Evolutionary conservation across 2,888 invertebrate genomes (phyloP).

Genomic region (Aleiodes alternator): DNA sequence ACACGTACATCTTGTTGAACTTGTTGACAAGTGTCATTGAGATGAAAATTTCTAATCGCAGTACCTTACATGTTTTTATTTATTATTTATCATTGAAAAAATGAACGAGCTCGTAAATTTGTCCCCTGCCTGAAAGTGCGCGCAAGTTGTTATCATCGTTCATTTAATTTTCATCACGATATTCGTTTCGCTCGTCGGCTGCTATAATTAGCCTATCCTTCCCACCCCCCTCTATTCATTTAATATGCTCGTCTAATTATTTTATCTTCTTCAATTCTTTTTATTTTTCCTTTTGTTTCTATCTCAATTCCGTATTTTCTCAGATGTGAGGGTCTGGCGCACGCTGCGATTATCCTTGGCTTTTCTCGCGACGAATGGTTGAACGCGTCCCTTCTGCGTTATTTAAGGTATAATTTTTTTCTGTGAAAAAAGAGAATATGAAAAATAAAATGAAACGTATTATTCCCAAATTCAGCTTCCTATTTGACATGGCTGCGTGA

Average conservation of each 20-base stretch:
- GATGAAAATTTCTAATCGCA: conserved; percentile 20
- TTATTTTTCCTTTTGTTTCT: conserved; percentile 23
- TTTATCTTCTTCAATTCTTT: conserved; percentile 5
- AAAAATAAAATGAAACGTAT: neutral
- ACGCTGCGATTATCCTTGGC: conserved; percentile 41
- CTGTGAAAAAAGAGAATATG: conserved; percentile 20
- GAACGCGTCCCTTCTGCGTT: conserved; percentile 36
- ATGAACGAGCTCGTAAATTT: conserved; percentile 21
- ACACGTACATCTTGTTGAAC: neutral
- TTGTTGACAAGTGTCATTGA: conserved; percentile 2
- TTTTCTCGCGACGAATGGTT: conserved; percentile 38
- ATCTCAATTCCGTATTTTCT: conserved; percentile 39
- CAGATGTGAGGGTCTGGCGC: conserved; percentile 43
- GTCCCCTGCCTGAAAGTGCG: conserved; percentile 33
- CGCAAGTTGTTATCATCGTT: conserved; percentile 27
- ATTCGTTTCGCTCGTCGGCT: conserved; percentile 5
- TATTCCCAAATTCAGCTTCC: conserved; percentile 30
- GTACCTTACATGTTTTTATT: conserved; percentile 5
- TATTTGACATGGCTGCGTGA: conserved; percentile 20
- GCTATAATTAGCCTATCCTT: conserved; percentile 2
- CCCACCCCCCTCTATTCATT: neutral
- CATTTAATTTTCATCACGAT: conserved; percentile 12
- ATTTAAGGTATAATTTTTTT: conserved; percentile 44
- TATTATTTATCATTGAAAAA: conserved; percentile 3
- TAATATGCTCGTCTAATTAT: neutral